Evolutionary conservation across 2,797 vertebrate genomes (phyloP), one percentile per base, ranked within the genome.

Genomic region (Megaceryle alcyon): DNA sequence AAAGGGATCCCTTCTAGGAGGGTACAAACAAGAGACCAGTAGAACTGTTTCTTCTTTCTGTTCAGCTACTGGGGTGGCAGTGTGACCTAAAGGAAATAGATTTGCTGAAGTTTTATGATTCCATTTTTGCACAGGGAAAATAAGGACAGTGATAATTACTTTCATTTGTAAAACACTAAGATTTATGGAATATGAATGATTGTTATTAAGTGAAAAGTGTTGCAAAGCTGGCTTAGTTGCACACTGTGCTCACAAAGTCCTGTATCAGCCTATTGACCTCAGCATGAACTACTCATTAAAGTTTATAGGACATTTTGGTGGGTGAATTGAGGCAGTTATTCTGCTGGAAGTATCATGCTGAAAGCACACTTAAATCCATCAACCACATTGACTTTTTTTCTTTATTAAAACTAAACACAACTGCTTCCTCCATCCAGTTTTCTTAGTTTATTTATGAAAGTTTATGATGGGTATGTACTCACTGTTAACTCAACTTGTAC

Each of bases 231-330:
- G 44, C 76, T 92, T 88, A 81, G 72, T 76, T 91, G 56, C 41
- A 56, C 18, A 33, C 22, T 86, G 39, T 75, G 59, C 41, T 95
- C 85, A 49, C 25, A 56, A 83, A 91, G 69, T 94, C 77, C 49
- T 1, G 0, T 86, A 91, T 96, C 90, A 92, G 79, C 57, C 72
- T 89, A 11, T 48, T 92, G 94, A 95, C 86, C 88, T 73, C 54
- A 37, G 43, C 51, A 19, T 93, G 85, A 92, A 94, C 82, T 41
- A 64, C 76, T 92, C 76, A 66, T 94, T 94, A 95, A 91, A 90
- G 72, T 94, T 95, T 94, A 86, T 48, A 86, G 76, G 89, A 90
- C 46, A 66, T 94, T 91, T 92, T 89, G 82, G 86, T 82, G 69
- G 35, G 63, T 83, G 65, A 86, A 41, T 37, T 88, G 61, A 92